phyloP scores from a whole-genome alignment of 2,113 vertebrate genomes.

The Labeo rohita region DNA sequence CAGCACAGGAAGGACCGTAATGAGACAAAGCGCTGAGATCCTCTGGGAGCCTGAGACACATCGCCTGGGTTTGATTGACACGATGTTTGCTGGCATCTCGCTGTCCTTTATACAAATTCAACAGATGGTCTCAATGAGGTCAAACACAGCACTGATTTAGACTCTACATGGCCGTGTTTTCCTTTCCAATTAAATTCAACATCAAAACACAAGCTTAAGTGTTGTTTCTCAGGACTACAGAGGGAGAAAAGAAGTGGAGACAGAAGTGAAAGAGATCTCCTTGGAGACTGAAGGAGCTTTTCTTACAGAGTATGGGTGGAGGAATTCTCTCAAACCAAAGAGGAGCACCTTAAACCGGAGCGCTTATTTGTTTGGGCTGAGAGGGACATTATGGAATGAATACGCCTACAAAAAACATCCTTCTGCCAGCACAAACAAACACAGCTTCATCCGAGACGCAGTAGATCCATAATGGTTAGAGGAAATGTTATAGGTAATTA shows the following conservation, averaged over 20 bases:
- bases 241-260: background rate
- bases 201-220: constrained; percentile 21
- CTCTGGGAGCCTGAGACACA: background rate
- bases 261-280: constrained; percentile 42
- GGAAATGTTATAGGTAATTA: background rate
- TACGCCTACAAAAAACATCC: background rate
- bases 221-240: constrained; percentile 12
- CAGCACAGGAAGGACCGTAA: constrained; percentile 30
- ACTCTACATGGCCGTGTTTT: constrained; percentile 18
- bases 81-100: constrained; percentile 15
- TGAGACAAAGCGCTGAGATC: constrained; percentile 28
- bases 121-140: constrained; percentile 36
- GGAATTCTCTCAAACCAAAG: constrained; percentile 33
- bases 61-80: constrained; percentile 44
- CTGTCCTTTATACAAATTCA: constrained; percentile 41
- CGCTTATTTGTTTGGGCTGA: constrained; percentile 70
- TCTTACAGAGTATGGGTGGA: background rate
- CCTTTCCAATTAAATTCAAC: constrained; percentile 39
- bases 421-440: background rate
- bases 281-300: constrained; percentile 53
- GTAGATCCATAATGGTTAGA: background rate
- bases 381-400: constrained; percentile 9
- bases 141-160: constrained; percentile 34
- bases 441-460: background rate
- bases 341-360: constrained; percentile 61